Evolutionary conservation across 2,888 invertebrate genomes (phyloP), one percentile per base, ranked within the genome.

Genomic region (Hemaris fuciformis): DNA sequence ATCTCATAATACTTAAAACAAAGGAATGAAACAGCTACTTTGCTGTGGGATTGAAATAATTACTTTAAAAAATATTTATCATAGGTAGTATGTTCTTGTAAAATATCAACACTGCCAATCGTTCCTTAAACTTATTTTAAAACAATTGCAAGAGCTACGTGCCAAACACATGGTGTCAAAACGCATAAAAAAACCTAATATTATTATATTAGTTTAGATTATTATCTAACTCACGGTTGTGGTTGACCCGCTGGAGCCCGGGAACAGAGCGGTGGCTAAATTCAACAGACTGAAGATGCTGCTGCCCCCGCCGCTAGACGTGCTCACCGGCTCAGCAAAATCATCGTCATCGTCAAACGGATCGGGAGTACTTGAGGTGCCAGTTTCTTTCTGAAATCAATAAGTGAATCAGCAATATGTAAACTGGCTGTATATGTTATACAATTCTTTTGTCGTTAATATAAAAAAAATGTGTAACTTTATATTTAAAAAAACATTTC

Each of bases 251-350:
- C 83, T 77, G 0, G 85, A 84, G 3, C 83, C 77, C 0, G 89
- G 85, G 42, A 91, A 81, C 20, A 92, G 64, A 0, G 86, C 79
- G 1, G 72, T 75, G 4, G 81, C 84, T 5, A 91, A 64, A 59
- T 82, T 84, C 5, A 91, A 73, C 20, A 92, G 68, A 60, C 87
- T 91, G 70, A 87, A 75, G 38, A 92, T 70, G 65, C 78, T 87
- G 72, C 90, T 91, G 43, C 91, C 89, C 0, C 85, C 84, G 8
- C 72, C 75, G 0, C 65, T 64, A 10, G 75, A 70, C 1, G 66
- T 62, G 60, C 74, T 65, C 68, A 73, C 68, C 6, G 77, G 63
- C 41, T 78, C 74, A 23, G 65, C 71, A 56, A 79, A 74, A 27
- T 76, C 76, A 23, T 84, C 80, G 8, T 84, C 81, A 15, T 82